Conservation (phyloP, 1,140 invertebrate genomes). For the Drosophila elegans region DNA sequence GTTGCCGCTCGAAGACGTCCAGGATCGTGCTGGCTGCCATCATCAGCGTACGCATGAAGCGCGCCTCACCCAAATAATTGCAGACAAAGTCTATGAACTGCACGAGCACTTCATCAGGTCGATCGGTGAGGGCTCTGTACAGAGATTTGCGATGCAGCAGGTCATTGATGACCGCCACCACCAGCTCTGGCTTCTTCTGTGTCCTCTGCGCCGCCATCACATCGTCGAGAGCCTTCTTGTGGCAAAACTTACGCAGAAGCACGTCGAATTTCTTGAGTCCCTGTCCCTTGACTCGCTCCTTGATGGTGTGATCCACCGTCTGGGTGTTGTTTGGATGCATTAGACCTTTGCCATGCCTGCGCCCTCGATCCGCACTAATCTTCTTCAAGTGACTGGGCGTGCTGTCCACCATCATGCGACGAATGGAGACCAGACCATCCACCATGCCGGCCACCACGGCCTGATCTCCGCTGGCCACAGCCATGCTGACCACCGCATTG, state of each 20-base stretch:
- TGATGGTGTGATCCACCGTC: conserved; percentile 86
- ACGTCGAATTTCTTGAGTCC: conserved; percentile 88
- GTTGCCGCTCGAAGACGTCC: conserved; percentile 88
- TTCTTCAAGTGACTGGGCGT: conserved; percentile 76
- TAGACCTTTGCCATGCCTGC: conserved; percentile 66
- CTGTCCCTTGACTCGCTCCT: conserved; percentile 84
- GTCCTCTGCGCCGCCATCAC: conserved; percentile 88
- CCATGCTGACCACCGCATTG: conserved; percentile 95
- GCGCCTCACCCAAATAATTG: conserved; percentile 89
- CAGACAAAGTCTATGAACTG: conserved; percentile 91
- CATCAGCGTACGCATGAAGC: conserved; percentile 90
- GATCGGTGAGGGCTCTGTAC: conserved; percentile 88
- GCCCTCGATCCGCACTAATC: conserved; percentile 48
- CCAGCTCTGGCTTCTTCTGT: conserved; percentile 90
- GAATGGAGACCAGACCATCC: conserved; percentile 95
- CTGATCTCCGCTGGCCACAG: conserved; percentile 91
- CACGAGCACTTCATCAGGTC: conserved; percentile 88
- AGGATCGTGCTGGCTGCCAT: conserved; percentile 91
- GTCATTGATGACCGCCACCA: conserved; percentile 93
- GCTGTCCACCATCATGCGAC: conserved; percentile 88
- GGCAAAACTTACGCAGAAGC: conserved; percentile 92
- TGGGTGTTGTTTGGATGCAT: conserved; percentile 65
- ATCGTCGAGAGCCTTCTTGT: conserved; percentile 91
- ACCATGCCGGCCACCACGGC: conserved; percentile 95
- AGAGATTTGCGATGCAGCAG: conserved; percentile 91